Base-by-base conservation (phyloP, 1,140 invertebrate species). In the Drosophila nebulosa region DNA sequence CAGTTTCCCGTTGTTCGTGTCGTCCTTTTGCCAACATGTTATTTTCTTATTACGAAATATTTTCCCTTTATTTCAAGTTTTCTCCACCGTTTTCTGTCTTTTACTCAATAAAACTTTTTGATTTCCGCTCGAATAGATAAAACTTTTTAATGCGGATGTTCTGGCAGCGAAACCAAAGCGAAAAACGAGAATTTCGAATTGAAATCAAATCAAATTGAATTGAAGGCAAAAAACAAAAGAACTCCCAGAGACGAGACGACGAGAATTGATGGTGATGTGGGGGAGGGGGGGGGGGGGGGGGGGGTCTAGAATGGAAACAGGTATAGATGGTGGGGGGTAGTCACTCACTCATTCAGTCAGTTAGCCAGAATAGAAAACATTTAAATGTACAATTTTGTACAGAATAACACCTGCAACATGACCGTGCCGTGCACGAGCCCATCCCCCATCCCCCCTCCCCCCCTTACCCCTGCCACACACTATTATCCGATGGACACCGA, bases 41-140 rank as follows among this genome's bases (percentile, higher is more conserved):
- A 76, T 68, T 69, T 78, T 68, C 42, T 53, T 68, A 72, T 69
- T 64, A 66, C 67, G 50, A 75, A 76, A 79, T 74, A 72, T 75
- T 73, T 77, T 80, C 72, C 61, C 80, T 46, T 69, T 85, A 46
- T 85, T 57, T 50, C 76, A 62, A 83, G 79, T 81, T 27, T 66
- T 1, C 32, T 3, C 39, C 10, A 3, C 21, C 57, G n/a, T 4
- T 27, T 4, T 46, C 64, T 32, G 27, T 30, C 35, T 74, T 70
- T 80, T 74, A 80, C 57, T 85, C 80, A 80, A 85, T 85, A 80
- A 78, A 85, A 86, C 81, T 85, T 85, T 85, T 81, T 80, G 80
- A 85, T 85, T 85, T 85, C 81, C 81, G 80, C 81, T 85, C 69
- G 81, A 85, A 69, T 81, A 66, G 78, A 74, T 66, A 70, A 80